phyloP scores from a whole-genome alignment of 2,113 vertebrate genomes.

The Glaucidium brasilianum region DNA sequence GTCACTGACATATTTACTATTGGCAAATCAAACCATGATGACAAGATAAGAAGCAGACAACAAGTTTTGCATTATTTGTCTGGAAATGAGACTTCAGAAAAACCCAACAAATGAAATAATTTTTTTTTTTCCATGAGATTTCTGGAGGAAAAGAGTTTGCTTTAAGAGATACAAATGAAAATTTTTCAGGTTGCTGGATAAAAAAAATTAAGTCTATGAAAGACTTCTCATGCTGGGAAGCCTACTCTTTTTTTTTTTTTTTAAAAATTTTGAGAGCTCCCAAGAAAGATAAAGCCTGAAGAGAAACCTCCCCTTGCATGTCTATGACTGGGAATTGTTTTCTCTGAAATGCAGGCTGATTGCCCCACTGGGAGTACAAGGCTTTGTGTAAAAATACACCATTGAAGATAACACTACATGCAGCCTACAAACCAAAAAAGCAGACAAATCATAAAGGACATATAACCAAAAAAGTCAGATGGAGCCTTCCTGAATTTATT shows the following conservation, averaged over 20 bases:
- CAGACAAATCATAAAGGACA: neutral
- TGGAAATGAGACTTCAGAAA: neutral
- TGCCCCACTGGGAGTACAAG: neutral
- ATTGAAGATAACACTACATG: neutral
- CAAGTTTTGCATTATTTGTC: neutral
- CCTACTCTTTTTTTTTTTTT: neutral
- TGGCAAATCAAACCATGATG: neutral
- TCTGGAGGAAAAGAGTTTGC: neutral
- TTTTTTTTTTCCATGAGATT: neutral
- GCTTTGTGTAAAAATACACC: neutral
- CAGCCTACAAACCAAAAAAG: neutral
- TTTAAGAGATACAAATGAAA: neutral
- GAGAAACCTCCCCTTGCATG: neutral
- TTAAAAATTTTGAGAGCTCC: neutral
- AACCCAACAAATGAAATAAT: neutral
- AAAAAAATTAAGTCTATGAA: neutral
- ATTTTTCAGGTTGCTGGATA: neutral
- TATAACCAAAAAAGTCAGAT: neutral
- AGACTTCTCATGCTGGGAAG: neutral
- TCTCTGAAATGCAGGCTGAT: neutral
- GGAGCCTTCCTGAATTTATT: neutral
- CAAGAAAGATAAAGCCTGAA: neutral
- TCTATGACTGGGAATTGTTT: neutral
- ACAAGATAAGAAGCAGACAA: neutral
- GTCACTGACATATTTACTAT: neutral